Percentiles rank a stretch among this genome's conserved stretches.
phyloP scores from a whole-genome alignment of 2,113 vertebrate species.

The Alces alces region DNA sequence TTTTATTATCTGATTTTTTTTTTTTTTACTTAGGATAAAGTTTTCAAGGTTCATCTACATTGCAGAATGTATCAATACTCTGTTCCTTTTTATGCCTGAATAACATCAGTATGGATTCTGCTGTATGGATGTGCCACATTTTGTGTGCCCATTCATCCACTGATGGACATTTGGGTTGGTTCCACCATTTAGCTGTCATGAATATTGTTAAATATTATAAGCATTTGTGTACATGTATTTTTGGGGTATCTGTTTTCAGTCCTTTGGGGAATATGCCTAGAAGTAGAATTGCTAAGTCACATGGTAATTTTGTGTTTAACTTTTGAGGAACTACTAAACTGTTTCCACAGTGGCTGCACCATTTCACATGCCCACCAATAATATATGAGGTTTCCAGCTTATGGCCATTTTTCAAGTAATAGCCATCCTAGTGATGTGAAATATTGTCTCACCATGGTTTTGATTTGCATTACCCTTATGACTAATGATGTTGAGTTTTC shows the following conservation, averaged over 20 bases:
- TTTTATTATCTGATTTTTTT: not conserved
- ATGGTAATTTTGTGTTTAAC: not conserved
- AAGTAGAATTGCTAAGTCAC: not conserved
- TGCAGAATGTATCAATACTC: not conserved
- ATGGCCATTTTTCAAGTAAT: not conserved
- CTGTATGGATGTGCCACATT: not conserved
- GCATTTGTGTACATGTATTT: not conserved
- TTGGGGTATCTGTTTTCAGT: not conserved
- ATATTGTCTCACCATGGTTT: not conserved
- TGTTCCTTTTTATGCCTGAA: not conserved
- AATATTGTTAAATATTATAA: not conserved
- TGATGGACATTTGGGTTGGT: not conserved
- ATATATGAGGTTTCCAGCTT: not conserved
- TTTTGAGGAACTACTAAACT: not conserved
- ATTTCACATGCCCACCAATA: not conserved
- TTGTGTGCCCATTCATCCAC: not conserved
- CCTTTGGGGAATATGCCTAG: not conserved
- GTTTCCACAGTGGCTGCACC: not conserved
- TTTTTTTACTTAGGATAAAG: not conserved
- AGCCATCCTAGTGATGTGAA: not conserved
- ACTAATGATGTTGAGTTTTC: not conserved
- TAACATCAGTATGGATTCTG: not conserved
- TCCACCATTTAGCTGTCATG: not conserved
- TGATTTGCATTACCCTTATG: not conserved
- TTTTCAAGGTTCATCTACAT: not conserved